phyloP scores from a whole-genome alignment of 2,113 vertebrate species.

The Lynx canadensis region DNA sequence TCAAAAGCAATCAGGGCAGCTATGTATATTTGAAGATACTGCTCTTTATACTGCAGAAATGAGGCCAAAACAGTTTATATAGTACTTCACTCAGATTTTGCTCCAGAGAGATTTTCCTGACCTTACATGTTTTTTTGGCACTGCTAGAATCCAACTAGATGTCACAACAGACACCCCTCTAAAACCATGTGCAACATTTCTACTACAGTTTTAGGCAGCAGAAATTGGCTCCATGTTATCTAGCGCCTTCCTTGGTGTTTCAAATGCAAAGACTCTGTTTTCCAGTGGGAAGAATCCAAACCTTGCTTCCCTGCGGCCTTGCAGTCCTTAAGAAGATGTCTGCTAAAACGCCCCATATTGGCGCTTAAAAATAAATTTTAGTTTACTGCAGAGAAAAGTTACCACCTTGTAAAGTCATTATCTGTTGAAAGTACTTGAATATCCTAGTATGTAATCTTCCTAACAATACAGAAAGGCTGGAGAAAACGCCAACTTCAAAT shows the following conservation, averaged over 20 bases:
- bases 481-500: not conserved
- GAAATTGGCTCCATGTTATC: not conserved
- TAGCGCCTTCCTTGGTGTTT: not conserved
- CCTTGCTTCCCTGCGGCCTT: not conserved
- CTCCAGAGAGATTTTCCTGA: conserved; percentile 4
- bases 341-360: not conserved
- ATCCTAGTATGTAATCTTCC: not conserved
- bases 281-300: not conserved
- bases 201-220: not conserved
- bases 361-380: not conserved
- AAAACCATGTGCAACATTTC: not conserved
- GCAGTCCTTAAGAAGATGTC: not conserved
- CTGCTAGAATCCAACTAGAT: not conserved
- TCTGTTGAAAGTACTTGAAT: not conserved
- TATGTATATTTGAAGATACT: not conserved
- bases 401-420: not conserved
- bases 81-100: not conserved
- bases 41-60: not conserved
- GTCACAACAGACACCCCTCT: not conserved
- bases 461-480: not conserved
- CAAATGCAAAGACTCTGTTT: not conserved
- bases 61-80: not conserved
- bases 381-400: not conserved
- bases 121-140: not conserved
- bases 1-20: not conserved